Base-by-base conservation (phyloP, 2,797 vertebrate species). In the Distichodus sexfasciatus region DNA sequence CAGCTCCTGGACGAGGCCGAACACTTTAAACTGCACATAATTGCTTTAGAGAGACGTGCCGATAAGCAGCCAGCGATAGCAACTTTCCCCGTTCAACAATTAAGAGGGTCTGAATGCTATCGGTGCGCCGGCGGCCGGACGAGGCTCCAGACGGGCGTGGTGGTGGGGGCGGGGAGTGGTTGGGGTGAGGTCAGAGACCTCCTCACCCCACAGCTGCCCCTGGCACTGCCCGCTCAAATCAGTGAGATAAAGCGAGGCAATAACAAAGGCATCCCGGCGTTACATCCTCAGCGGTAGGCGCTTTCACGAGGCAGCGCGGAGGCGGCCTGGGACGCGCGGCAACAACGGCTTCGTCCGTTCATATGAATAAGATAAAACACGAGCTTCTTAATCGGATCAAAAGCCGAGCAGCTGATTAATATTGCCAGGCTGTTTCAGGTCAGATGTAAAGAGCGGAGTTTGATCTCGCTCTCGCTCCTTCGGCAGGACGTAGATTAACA, bases 51-150 rank as follows among this genome's bases (percentile, higher is more conserved):
- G 40, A 15, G 48, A 68, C 50, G 51, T 28, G n/a, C 11, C 40
- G 65, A 63, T 69, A 74, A 58, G 72, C 48, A 41, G 24, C 15
- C 50, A 28, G 21, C 51, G 57, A 69, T 12, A 10, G 41, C 21
- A 74, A 69, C 35, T 72, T 76, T 55, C 50, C 62, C 44, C 26
- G 33, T 64, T 68, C 11, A 59, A 64, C 60, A 64, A n/a, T 43
- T 67, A 47, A 8, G 36, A 31, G 23, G 15, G 6, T 72, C 28
- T 67, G 63, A 63, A 53, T 38, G 35, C 60, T 53, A 54, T 76
- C 62, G 65, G 19, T 19, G 14, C n/a, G 24, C 29, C 5, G 15
- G 48, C 38, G 65, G 31, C 64, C 38, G 48, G 47, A 15, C 28
- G 15, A 48, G 51, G 17, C n/a, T n/a, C n/a, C n/a, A n/a, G n/a